phyloP scores from a whole-genome alignment of 2,888 invertebrate species.

The Aplocera efformata region DNA sequence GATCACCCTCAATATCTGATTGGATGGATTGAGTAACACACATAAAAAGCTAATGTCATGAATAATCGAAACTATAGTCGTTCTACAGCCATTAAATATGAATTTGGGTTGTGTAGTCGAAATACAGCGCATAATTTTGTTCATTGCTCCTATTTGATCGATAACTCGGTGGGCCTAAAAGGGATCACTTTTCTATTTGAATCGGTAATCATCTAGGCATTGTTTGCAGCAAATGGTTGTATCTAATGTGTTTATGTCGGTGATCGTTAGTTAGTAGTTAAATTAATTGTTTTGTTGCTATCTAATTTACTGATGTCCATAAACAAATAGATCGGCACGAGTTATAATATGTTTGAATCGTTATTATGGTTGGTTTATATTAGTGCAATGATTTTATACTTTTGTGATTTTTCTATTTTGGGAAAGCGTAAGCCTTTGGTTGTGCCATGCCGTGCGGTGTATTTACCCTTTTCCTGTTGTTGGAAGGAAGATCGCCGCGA shows the following conservation, averaged over 20 bases:
- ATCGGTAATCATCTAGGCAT: background rate
- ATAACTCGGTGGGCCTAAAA: background rate
- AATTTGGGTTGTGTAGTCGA: conserved; percentile 1
- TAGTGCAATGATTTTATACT: too few species aligned
- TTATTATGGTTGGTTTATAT: too few species aligned
- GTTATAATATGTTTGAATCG: too few species aligned
- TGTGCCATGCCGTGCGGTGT: background rate
- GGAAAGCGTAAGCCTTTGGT: too few species aligned
- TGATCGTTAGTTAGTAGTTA: too few species aligned
- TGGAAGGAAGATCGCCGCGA: conserved; percentile 92
- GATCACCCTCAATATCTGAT: background rate
- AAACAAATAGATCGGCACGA: too few species aligned
- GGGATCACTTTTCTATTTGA: background rate
- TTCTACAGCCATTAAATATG: conserved; percentile 1
- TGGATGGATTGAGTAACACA: background rate
- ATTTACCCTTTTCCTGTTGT: conserved; percentile 81
- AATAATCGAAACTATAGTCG: background rate
- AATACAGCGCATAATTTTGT: too few species aligned
- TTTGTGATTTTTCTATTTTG: too few species aligned
- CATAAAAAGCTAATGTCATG: background rate
- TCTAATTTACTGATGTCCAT: too few species aligned
- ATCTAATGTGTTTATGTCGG: too few species aligned
- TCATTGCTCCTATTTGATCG: background rate
- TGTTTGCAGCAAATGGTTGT: too few species aligned
- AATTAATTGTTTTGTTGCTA: too few species aligned